Evolutionary conservation across 1,140 invertebrate genomes (phyloP), one percentile per base, ranked within the genome.

Genomic region (Steinernema khuongi): DNA sequence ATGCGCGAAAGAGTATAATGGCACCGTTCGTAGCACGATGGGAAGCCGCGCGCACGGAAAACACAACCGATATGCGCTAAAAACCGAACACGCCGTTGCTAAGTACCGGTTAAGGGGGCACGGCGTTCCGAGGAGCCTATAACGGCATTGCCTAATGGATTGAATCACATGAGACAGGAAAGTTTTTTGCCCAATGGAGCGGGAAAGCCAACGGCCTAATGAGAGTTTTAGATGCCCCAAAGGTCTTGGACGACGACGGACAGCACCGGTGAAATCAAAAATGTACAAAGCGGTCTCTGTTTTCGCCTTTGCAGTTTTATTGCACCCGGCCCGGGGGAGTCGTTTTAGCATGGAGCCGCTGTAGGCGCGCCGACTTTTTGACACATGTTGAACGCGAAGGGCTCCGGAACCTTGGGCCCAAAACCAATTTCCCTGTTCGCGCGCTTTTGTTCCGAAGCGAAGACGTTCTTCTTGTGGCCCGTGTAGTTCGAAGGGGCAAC

Each of bases 331-430:
- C 50, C 50, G 14, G 14, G 50, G 50, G 50, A 60, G 50, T 26
- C 50, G 50, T 60, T 60, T 11, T 60, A 22, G 50, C 4, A 22
- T 60, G 50, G 50, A 60, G n/a, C 7, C 50, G 50, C 50, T 60
- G 50, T 60, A 60, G 26, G 50, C 50, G n/a, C n/a, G 50, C 26
- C 26, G 19, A 22, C 50, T 60, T 60, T 60, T 60, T 60, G 50
- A 60, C 50, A 60, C 50, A 60, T 60, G 50, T 60, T 60, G 50
- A 60, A 60, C 26, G n/a, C n/a, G n/a, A n/a, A 60, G 50, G 26
- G 50, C 50, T 60, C 50, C 26, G 50, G 26, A 60, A 22, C 7
- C 14, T 22, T 60, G 50, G 50, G 22, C n/a, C n/a, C 50, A 60
- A 22, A 60, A 60, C 50, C 50, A 60, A 60, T 60, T 60, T 60